Base-by-base conservation (phyloP, 2,888 invertebrate genomes). In the Pogonocherus hispidulus region DNA sequence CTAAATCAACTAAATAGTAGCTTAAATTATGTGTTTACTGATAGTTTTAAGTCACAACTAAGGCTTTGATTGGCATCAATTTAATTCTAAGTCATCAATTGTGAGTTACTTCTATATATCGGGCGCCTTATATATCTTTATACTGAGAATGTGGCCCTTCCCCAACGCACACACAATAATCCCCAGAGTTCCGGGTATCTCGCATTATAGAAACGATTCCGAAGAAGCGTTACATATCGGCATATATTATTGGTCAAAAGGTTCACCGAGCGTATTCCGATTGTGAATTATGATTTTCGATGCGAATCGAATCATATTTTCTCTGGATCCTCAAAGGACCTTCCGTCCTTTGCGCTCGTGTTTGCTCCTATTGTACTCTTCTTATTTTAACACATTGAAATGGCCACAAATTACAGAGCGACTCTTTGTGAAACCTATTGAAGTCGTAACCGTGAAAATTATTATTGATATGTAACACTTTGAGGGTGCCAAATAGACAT, bases 231-330 rank as follows among this genome's bases (percentile, higher is more conserved):
- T 70, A 69, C 78, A 76, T 77, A 82, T 81, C 81, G 81, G 84
- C 83, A 84, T 85, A 84, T 79, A 84, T 84, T 85, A 85, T 85
- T 84, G 85, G 84, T 84, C 85, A 84, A 85, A 85, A 84, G 85
- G 80, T 76, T 80, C 83, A 82, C 77, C 73, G 79, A 83, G 83
- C 84, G 83, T 84, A 83, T 84, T 83, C 81, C 82, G 83, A 84
- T 83, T 83, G 84, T 85, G 84, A 84, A 85, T 85, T 84, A 85
- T 84, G 84, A 84, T 84, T 82, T 81, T 73, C 74, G 78, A 73
- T 78, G 80, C 83, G 84, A 84, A 84, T 83, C 84, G 84, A 85
- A 85, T 85, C 85, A 84, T 84, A 85, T 85, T 85, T 84, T 84
- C 84, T 82, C 80, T 78, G 82, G 83, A 82, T 84, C 80, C 81